Percentiles rank a stretch among this genome's conserved stretches.
Conservation (phyloP, 2,888 invertebrate species). For the Diarsia rubi region DNA sequence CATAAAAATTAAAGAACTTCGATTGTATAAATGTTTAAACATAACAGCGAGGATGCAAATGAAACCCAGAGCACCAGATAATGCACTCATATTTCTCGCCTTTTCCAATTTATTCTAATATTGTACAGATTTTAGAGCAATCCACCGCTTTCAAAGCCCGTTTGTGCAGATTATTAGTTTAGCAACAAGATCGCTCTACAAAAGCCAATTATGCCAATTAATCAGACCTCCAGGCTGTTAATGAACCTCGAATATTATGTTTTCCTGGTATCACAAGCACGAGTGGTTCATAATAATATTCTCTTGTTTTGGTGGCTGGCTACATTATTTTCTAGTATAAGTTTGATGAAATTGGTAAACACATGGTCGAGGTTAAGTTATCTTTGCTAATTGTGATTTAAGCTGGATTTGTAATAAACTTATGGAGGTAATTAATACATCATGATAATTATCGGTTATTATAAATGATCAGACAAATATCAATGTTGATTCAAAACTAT, state of each 20-base stretch:
- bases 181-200: constrained; percentile 8
- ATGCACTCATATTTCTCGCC: not conserved
- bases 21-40: not conserved
- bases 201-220: constrained; percentile 32
- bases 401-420: no score
- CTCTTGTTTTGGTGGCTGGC: not conserved
- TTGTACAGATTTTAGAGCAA: not conserved
- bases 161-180: constrained; percentile 18
- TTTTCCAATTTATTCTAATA: not conserved
- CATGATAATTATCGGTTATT: no score
- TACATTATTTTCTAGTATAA: not conserved
- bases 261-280: not conserved
- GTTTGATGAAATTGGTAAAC: not conserved
- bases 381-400: no score
- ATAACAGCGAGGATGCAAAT: not conserved
- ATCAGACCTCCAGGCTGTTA: constrained; percentile 19
- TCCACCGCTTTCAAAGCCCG: not conserved
- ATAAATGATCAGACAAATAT: no score
- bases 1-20: no score
- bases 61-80: not conserved
- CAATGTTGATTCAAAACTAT: no score
- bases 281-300: not conserved
- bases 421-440: no score
- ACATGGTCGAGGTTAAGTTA: not conserved
- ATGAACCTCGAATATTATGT: constrained; percentile 19